A percentile compares a stretch with the other conserved stretches of the same genome.
phyloP scores from a whole-genome alignment of 2,888 invertebrate genomes.

The Sericinus montela region DNA sequence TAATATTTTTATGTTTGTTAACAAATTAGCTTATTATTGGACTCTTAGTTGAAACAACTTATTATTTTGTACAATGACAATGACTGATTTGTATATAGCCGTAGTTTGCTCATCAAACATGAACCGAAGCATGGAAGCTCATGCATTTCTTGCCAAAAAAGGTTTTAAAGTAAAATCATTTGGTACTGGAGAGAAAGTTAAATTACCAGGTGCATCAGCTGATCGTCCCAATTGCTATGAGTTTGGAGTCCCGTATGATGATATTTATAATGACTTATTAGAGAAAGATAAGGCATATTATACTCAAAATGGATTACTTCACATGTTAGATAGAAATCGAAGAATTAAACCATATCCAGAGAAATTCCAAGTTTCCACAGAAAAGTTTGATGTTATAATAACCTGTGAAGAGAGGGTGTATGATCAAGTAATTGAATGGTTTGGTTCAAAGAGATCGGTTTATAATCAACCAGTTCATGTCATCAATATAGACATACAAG shows the following conservation, averaged over 20 bases:
- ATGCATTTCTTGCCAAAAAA: constrained; percentile 97
- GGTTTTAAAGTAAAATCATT: constrained; percentile 97
- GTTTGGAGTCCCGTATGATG: constrained; percentile 96
- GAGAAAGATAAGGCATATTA: constrained; percentile 95
- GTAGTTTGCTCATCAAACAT: constrained; percentile 99
- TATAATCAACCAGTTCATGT: constrained; percentile 96
- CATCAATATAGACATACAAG: constrained; percentile 98
- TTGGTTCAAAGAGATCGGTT: constrained; percentile 88
- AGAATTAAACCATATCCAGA: constrained; percentile 97
- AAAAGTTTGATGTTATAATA: constrained; percentile 96
- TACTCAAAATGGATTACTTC: constrained; percentile 98
- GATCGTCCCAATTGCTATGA: constrained; percentile 98
- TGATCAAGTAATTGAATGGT: constrained; percentile 97
- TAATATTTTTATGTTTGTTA: constrained; percentile 7
- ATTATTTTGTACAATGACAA: constrained; percentile 22
- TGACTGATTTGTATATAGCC: constrained; percentile 86
- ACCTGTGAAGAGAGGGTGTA: constrained; percentile 99
- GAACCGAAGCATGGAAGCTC: constrained; percentile 99
- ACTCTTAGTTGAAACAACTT: not conserved
- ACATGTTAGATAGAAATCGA: constrained; percentile 98
- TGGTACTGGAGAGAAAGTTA: constrained; percentile 97
- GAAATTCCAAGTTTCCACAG: constrained; percentile 92
- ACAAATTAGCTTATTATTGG: not conserved
- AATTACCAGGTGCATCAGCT: constrained; percentile 95
- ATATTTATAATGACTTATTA: constrained; percentile 95